A percentile compares a stretch with the other conserved stretches of the same genome.
Evolutionary conservation across 2,888 invertebrate species (phyloP).

Genomic region (Dynastes grantii): DNA sequence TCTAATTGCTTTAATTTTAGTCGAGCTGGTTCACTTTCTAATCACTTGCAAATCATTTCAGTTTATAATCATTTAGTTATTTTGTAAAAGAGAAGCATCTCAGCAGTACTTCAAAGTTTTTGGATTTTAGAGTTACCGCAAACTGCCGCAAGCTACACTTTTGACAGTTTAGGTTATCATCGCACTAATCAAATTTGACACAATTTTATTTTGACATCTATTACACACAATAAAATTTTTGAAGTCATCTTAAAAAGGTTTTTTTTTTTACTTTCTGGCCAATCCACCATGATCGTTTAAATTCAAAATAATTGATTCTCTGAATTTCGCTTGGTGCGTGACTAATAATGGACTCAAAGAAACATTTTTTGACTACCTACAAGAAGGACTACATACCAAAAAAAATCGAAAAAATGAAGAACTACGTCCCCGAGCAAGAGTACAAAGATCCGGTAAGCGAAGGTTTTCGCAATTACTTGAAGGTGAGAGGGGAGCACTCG

Average conservation of each 20-base stretch:
- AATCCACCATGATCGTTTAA: background rate
- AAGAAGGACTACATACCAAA: conserved; percentile 37
- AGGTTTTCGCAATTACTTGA: conserved; percentile 45
- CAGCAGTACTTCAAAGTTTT: no score
- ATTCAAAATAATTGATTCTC: conserved; percentile 7
- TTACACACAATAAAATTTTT: background rate
- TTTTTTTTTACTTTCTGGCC: background rate
- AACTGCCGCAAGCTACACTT: no score
- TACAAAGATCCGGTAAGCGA: conserved; percentile 48
- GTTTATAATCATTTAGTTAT: no score
- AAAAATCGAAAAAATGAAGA: background rate
- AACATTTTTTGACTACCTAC: conserved; percentile 36
- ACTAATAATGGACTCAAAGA: conserved; percentile 16
- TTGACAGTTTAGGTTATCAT: no score
- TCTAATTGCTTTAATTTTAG: no score
- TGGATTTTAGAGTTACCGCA: no score
- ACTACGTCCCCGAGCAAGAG: conserved; percentile 23
- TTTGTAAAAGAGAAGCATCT: no score
- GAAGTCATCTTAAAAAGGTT: background rate
- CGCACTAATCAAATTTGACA: conserved; percentile 14
- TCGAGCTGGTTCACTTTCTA: no score
- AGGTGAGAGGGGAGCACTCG: conserved; percentile 15
- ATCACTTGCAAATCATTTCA: no score
- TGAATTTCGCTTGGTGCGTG: background rate
- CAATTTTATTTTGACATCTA: background rate